Base-by-base conservation (phyloP, 2,888 invertebrate genomes). In the Agrotis puta region DNA sequence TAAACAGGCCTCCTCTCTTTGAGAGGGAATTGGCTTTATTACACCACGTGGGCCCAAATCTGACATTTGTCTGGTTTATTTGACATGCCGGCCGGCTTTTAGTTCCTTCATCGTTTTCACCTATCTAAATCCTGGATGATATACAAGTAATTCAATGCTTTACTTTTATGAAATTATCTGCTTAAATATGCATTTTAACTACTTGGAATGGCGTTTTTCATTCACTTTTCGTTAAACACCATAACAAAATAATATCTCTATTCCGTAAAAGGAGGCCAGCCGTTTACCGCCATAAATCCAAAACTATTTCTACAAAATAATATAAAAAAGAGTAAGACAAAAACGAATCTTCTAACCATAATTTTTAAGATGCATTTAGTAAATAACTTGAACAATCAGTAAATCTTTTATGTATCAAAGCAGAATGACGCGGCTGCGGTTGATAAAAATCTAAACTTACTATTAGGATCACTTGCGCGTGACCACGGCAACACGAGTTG, bases 371-470 rank as follows among this genome's bases (percentile, higher is more conserved):
- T 50, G 54, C 48, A 77, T 45, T 50, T 56, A 13, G 54, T 61
- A 9, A 14, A 59, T 45, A 16, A 33, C 11, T 61, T 48, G 5
- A 59, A 59, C 22, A 73, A 58, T 75, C 43, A 27, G 18, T n/a
- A 2, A 13, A 56, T 51, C 9, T 61, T 61, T 39, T 50, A 56
- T 69, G 39, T 39, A 70, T 51, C 27, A 57, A 62, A 27, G 1
- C 62, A 57, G n/a, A 65, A 65, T 22, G 64, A 70, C 50, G 33
- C 50, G 56, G 20, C 16, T 58, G 68, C 64, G 16, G 6, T 54
- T 77, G 73, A 82, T 81, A 70, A 68, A 72, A 73, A 82, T 84
- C 75, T 71, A 84, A 73, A 61, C 51, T 82, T 73, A 75, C 82
- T 82, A 64, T 74, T 79, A 64, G 48, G 39, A 74, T 82, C 70